These are phyloP conservation scores for Cancer borealis DNA, from an alignment of 2,888 invertebrate genomes.

Conservation along the genomic window DNA sequence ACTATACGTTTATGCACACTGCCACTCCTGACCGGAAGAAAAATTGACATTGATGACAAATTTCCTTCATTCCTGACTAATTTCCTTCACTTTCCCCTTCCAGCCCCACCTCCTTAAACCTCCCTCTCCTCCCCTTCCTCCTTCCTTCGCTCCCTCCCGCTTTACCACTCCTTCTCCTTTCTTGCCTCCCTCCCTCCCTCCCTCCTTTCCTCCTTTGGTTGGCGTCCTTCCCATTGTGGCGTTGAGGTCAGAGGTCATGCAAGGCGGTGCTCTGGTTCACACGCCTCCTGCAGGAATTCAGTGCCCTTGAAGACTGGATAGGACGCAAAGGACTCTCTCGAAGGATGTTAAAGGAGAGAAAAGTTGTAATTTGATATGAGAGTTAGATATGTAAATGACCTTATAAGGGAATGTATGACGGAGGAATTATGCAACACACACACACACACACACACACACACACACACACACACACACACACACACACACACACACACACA, in stretches of 20 bases:
- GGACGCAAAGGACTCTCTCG: not conserved
- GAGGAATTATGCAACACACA: not conserved
- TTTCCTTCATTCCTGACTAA: not conserved
- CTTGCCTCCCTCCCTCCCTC: not conserved
- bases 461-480: not conserved
- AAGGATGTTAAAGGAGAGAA: not conserved
- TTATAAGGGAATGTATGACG: not conserved
- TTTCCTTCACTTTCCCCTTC: constrained; percentile 14
- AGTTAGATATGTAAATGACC: not conserved
- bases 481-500: not conserved
- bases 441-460: not conserved
- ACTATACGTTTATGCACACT: not conserved
- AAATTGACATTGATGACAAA: not conserved
- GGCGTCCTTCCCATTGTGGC: constrained; percentile 2
- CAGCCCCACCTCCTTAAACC: not conserved
- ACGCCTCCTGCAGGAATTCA: not conserved
- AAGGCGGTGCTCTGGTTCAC: constrained; percentile 29
- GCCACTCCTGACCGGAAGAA: not conserved
- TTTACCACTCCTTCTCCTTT: not conserved
- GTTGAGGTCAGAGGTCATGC: not conserved
- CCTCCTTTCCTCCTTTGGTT: not conserved
- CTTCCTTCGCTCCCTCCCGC: not conserved
- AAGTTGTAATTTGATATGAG: not conserved
- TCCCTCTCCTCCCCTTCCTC: not conserved
- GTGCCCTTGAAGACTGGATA: not conserved